phyloP scores from a whole-genome alignment of 1,140 invertebrate genomes.

The Anoplolepis gracilipes region DNA sequence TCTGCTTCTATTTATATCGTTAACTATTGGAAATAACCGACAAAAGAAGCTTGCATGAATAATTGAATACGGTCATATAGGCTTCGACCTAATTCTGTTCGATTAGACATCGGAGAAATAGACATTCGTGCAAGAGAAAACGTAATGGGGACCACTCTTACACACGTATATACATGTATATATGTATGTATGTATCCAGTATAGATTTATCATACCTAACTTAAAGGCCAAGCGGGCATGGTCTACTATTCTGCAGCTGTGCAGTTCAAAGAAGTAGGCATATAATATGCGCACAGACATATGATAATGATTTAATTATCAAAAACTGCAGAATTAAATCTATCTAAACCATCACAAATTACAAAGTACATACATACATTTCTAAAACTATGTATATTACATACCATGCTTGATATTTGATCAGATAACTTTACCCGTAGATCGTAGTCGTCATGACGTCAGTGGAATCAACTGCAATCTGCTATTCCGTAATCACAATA shows the following conservation, averaged over 20 bases:
- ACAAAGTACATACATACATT: not conserved
- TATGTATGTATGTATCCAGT: not conserved
- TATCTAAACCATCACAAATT: not conserved
- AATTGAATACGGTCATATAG: not conserved
- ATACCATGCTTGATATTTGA: not conserved
- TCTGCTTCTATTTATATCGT: not conserved
- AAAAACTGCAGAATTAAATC: not conserved
- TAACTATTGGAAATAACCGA: not conserved
- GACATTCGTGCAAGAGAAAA: slow-evolving; percentile 21
- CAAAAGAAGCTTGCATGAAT: slow-evolving; percentile 12
- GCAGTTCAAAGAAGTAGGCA: not conserved
- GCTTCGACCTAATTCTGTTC: slow-evolving; percentile 7
- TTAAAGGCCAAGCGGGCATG: slow-evolving; percentile 1
- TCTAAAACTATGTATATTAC: not conserved
- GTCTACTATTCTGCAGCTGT: not conserved
- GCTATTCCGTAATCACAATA: slow-evolving; percentile 31
- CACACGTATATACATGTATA: not conserved
- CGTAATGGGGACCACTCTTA: not conserved
- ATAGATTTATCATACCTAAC: not conserved
- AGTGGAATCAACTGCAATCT: slow-evolving; percentile 15
- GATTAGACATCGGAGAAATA: slow-evolving; percentile 18
- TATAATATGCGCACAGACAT: too few relatives aligned
- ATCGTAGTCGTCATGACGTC: not conserved
- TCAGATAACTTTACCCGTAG: not conserved
- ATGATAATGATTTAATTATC: not conserved